phyloP scores from a whole-genome alignment of 2,888 invertebrate genomes.

The Mythimna pallens region DNA sequence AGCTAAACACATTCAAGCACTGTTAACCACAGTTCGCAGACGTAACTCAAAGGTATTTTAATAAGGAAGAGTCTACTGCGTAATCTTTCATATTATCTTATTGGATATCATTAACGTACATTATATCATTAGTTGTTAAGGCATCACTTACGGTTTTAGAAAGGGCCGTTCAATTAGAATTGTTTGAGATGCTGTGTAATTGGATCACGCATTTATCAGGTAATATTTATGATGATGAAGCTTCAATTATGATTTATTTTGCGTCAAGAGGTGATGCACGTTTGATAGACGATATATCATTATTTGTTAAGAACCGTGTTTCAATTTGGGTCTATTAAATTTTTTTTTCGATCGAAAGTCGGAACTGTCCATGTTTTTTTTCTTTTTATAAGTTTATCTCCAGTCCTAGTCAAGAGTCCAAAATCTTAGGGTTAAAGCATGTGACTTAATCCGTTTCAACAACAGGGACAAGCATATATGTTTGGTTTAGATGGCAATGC shows the following conservation, averaged over 20 bases:
- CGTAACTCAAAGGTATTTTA: constrained; percentile 57
- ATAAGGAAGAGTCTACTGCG: constrained; percentile 49
- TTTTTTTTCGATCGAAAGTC: no score
- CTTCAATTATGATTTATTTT: constrained; percentile 2
- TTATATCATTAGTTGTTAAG: constrained; percentile 39
- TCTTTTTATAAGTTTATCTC: not conserved
- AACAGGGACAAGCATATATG: no score
- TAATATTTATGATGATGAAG: not conserved
- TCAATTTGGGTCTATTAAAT: not conserved
- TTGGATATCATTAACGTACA: constrained; percentile 42
- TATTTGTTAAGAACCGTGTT: not conserved
- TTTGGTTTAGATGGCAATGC: no score
- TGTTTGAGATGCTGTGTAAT: not conserved
- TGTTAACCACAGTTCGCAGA: constrained; percentile 52
- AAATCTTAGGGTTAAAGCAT: no score
- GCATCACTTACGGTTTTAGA: constrained; percentile 40
- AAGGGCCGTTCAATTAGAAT: constrained; percentile 16
- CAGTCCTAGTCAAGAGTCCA: no score
- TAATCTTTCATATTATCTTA: constrained; percentile 46
- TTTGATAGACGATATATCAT: not conserved
- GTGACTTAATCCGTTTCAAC: no score
- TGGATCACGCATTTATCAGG: constrained; percentile 4
- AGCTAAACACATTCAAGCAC: constrained; percentile 56
- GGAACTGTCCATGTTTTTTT: not conserved
- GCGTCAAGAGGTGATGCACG: not conserved